Conservation (phyloP, 2,797 vertebrate genomes). For the Lophius americanus region DNA sequence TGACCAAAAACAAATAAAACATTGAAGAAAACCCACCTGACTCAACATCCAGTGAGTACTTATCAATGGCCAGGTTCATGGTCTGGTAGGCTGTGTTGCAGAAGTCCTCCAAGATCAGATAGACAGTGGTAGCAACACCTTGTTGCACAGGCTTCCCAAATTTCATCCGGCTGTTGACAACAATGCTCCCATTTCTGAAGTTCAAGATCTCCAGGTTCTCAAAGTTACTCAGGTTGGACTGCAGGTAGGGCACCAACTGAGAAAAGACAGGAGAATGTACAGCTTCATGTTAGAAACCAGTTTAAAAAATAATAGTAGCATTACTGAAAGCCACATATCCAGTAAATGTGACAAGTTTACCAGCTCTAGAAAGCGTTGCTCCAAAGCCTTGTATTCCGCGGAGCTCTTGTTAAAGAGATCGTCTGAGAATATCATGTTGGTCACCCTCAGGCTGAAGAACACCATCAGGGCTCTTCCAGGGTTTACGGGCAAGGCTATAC, state of each 20-base stretch:
- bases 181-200: slow-evolving; percentile 97
- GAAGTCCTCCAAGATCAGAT: slow-evolving; percentile 95
- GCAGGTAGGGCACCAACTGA: slow-evolving; percentile 96
- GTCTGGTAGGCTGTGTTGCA: slow-evolving; percentile 97
- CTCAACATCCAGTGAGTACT: slow-evolving; percentile 96
- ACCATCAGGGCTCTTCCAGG: slow-evolving; percentile 88
- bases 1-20: neutral
- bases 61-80: slow-evolving; percentile 97
- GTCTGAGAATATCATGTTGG: slow-evolving; percentile 98
- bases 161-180: slow-evolving; percentile 97
- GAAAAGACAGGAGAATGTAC: slow-evolving; percentile 22
- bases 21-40: slow-evolving; percentile 82
- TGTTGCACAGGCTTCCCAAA: slow-evolving; percentile 90
- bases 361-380: slow-evolving; percentile 94
- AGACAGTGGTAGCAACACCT: slow-evolving; percentile 89
- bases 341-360: slow-evolving; percentile 74
- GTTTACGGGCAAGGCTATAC: slow-evolving; percentile 82
- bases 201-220: slow-evolving; percentile 97
- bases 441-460: slow-evolving; percentile 97
- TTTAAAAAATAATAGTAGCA: neutral
- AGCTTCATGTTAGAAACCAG: neutral
- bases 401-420: slow-evolving; percentile 98
- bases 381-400: slow-evolving; percentile 93
- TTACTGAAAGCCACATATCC: neutral
- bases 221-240: slow-evolving; percentile 96